Evolutionary conservation across 2,113 vertebrate genomes (phyloP), one percentile per base, ranked within the genome.

Genomic region (Sylvilagus bachmani): DNA sequence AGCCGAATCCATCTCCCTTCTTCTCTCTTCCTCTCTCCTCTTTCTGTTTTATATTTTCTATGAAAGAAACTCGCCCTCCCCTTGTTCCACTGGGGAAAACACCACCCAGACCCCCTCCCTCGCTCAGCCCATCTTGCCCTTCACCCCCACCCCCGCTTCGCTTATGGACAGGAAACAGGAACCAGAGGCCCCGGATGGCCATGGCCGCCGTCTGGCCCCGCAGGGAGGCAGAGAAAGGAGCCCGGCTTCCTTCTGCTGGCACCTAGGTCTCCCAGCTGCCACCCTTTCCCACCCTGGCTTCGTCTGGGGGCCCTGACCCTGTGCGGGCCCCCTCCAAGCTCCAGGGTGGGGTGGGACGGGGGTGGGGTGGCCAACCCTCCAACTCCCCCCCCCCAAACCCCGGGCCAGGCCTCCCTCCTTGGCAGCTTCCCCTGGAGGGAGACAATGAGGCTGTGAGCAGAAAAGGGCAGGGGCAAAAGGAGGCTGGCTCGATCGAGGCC

Each of bases 361-460:
- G 89, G 95, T 87, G 82, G 93, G 70, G 89, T 91, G 84, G 49
- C 92, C 79, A 70, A 84, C 81, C 78, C 62, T 64, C 67, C 73
- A 87, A 70, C 90, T 25, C 87, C 91, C 64, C 90, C 93, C 89
- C 92, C 95, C 85, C 69, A 58, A 58, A 16, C 78, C 92, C 79
- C 89, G 22, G 84, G 89, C 69, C 90, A 94, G 92, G 81, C 86
- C 94, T 95, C 85, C 64, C 2, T 36, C 83, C 86, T 97, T 97
- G 97, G 97, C 97, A 97, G 97, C 97, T 96, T 97, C 95, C 88
- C 88, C 82, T 89, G 66, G 21, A 93, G 79, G 92, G 94, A 97
- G 90, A 97, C 97, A 97, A 97, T 97, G 97, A 33, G 95, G 92
- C 97, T 97, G 96, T 96, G 95, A 97, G 95, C 93, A 96, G 97